A percentile compares a stretch with the other conserved stretches of the same genome.
phyloP scores from a whole-genome alignment of 2,888 invertebrate species.

The Agrochola litura region DNA sequence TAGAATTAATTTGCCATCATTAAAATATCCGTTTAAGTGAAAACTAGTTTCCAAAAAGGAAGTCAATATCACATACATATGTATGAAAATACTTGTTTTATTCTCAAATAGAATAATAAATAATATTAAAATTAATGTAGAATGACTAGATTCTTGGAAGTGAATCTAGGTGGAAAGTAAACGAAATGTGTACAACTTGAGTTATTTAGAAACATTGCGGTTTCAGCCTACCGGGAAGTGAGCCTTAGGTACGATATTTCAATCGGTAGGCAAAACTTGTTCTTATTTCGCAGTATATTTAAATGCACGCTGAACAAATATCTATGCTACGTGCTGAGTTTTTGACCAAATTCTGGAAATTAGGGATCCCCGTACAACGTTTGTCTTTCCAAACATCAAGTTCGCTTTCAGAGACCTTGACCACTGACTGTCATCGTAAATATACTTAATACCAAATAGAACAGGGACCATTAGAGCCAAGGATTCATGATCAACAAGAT shows the following conservation, averaged over 20 bases:
- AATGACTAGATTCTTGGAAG: not conserved
- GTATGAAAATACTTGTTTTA: constrained; percentile 17
- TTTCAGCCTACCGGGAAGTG: constrained; percentile 5
- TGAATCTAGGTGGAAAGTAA: not conserved
- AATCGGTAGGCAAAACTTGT: too few species aligned
- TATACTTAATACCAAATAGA: too few species aligned
- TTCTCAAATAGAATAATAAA: constrained; percentile 14
- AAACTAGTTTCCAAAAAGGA: constrained; percentile 47
- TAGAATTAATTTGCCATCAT: constrained; percentile 1
- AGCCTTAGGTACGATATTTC: not conserved
- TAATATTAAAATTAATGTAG: not conserved
- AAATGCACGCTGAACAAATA: too few species aligned
- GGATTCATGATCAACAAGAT: too few species aligned
- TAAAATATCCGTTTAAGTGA: constrained; percentile 32
- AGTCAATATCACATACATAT: constrained; percentile 36
- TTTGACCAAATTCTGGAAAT: too few species aligned
- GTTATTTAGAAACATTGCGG: constrained; percentile 18
- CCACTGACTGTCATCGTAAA: too few species aligned
- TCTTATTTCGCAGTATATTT: too few species aligned
- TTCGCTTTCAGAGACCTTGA: too few species aligned
- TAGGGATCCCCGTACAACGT: too few species aligned
- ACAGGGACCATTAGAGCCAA: too few species aligned
- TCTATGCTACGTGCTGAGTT: too few species aligned
- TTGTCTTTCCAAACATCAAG: too few species aligned
- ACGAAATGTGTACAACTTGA: not conserved